These are phyloP conservation scores for Paramormyrops hopkinsi DNA, from an alignment of 2,797 vertebrate species.

Conservation along the genomic window DNA sequence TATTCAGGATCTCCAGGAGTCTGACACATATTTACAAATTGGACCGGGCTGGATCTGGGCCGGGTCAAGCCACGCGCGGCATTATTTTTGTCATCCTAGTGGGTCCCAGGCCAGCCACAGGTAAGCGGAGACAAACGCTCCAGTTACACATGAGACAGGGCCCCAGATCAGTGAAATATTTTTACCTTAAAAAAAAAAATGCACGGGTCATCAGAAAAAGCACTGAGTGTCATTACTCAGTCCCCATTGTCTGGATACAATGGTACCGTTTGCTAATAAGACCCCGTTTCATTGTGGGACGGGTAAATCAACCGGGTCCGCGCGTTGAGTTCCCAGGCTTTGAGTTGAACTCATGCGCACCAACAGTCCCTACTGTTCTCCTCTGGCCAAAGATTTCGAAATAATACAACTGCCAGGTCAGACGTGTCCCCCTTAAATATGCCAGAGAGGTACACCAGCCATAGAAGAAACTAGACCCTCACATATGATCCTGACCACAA, in stretches of 20 bases:
- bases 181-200: not conserved
- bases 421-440: slow-evolving; percentile 67
- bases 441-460: slow-evolving; percentile 62
- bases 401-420: slow-evolving; percentile 62
- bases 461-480: slow-evolving; percentile 65
- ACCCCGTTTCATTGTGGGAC: not conserved
- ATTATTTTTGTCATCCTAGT: not conserved
- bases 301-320: not conserved
- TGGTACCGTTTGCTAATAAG: not conserved
- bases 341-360: slow-evolving; percentile 52
- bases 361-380: slow-evolving; percentile 56
- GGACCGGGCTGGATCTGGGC: not conserved
- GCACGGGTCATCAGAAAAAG: not conserved
- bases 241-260: not conserved
- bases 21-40: slow-evolving; percentile 2
- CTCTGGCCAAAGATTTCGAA: slow-evolving; percentile 51
- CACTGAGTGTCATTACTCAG: not conserved
- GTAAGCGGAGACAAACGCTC: slow-evolving; percentile 25
- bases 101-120: slow-evolving; percentile 36
- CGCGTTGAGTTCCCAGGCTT: not conserved
- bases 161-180: not conserved
- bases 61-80: slow-evolving; percentile 2
- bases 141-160: not conserved
- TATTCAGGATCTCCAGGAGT: not conserved
- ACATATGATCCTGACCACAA: slow-evolving; percentile 89